Percentiles rank a stretch among this genome's conserved stretches.
Conservation (phyloP, 2,888 invertebrate species). For the Linnaemya vulpina region DNA sequence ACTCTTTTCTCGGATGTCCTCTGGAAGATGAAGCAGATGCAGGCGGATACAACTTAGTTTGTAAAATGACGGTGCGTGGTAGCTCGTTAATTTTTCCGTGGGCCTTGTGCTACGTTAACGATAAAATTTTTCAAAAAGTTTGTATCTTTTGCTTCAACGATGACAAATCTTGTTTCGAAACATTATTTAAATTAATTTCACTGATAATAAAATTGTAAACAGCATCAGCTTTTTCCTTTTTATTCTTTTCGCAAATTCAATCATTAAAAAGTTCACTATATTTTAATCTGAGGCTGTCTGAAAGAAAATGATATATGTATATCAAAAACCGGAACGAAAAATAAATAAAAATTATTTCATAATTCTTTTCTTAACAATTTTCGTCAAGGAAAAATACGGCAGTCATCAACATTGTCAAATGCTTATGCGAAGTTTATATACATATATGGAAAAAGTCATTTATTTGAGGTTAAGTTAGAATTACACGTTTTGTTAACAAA, state of each 20-base stretch:
- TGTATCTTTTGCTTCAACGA: too few species aligned
- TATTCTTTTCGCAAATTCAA: neutral
- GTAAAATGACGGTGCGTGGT: neutral
- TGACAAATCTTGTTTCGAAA: neutral
- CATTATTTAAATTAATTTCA: too few species aligned
- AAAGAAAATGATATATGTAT: too few species aligned
- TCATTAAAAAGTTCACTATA: neutral
- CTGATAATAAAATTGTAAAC: too few species aligned
- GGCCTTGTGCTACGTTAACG: neutral
- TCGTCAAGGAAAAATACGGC: neutral
- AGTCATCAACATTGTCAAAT: neutral
- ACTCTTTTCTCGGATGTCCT: constrained; percentile 1
- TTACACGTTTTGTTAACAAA: neutral
- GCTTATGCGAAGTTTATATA: too few species aligned
- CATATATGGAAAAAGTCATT: neutral
- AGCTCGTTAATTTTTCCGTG: neutral
- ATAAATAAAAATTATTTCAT: neutral
- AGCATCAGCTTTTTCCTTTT: neutral
- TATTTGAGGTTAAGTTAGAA: neutral
- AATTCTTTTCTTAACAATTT: neutral
- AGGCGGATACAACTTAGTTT: too few species aligned
- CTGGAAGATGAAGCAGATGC: neutral
- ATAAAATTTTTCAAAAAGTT: too few species aligned
- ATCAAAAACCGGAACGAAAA: neutral
- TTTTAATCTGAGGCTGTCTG: neutral